Evolutionary conservation across 1,140 invertebrate genomes (phyloP).

Genomic region (Chelonus insularis): DNA sequence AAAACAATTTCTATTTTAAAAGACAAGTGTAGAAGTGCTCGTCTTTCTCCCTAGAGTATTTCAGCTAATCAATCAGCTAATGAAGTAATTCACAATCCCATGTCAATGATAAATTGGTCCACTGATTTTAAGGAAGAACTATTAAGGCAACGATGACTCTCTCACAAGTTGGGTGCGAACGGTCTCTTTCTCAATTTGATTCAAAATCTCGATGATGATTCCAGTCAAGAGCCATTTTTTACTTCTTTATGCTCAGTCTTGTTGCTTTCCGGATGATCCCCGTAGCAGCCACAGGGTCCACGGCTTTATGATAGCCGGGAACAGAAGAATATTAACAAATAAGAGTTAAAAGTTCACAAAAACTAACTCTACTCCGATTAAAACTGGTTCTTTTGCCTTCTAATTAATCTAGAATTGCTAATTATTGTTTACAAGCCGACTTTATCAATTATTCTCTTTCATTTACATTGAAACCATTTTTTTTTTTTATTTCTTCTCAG

Average conservation of each 20-base stretch:
- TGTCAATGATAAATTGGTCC: too few relatives aligned
- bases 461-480: neutral
- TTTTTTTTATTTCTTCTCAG: neutral
- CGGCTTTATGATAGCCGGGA: constrained; percentile 47
- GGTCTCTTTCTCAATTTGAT: neutral
- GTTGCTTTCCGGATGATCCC: constrained; percentile 58
- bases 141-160: neutral
- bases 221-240: constrained; percentile 38
- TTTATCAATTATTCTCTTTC: constrained; percentile 28
- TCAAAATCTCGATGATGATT: constrained; percentile 10
- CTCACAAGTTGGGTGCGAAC: constrained; percentile 10
- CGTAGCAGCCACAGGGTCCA: constrained; percentile 58
- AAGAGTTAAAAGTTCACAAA: neutral
- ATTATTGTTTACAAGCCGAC: neutral
- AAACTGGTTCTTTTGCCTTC: too few relatives aligned
- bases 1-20: neutral
- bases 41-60: constrained; percentile 6
- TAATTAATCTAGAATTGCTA: too few relatives aligned
- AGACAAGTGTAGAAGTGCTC: too few relatives aligned
- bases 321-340: constrained; percentile 46
- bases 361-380: neutral
- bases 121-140: neutral
- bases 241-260: constrained; percentile 46
- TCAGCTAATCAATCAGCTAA: too few relatives aligned
- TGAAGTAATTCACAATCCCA: too few relatives aligned